Evolutionary conservation across 1,140 invertebrate species (phyloP), one percentile per base, ranked within the genome.

Genomic region (Heliconius melpomene): DNA sequence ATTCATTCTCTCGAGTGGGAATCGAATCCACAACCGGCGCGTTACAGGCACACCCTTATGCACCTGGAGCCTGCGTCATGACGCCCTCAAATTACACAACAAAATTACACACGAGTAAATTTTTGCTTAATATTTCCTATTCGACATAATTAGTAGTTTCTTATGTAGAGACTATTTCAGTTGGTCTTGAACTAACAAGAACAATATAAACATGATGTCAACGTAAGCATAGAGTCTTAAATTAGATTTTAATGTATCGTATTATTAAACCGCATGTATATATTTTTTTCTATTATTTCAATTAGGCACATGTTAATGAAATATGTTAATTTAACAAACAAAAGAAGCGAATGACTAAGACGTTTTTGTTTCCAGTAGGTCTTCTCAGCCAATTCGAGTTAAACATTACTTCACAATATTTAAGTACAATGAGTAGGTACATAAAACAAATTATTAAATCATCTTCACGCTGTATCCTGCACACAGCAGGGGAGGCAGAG

Each of bases 311-410:
- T 29, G 60, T 29, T 66, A 66, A 29, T 29, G 60, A 23, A 26
- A 66, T 66, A 29, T 66, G 60, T 74, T 77, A 80, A 80, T 72
- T 78, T 40, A 80, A 78, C 11, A 85, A 86, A 89, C 85, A 89
- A 88, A 87, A 87, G 81, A 82, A 80, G 77, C 71, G 80, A 72
- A 84, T 87, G 85, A 89, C 84, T 87, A 85, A 86, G 76, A 72
- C 80, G 36, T 79, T 82, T 83, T 78, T 80, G 77, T 72, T 80
- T 77, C 13, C 46, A 74, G 75, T 32, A 74, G 50, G 1, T 77
- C 60, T 26, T 66, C 60, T 66, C 54, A 72, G 38, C 71, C 71
- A 77, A 74, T 74, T 80, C 38, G n/a, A 23, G 26, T 23, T 66
- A 29, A 66, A 26, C 60, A 66, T 66, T 29, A 18, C 9, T 66